Percentiles rank a stretch among this genome's conserved stretches.
Conservation (phyloP, 2,888 invertebrate species). For the Drosophila parthenogenetica region DNA sequence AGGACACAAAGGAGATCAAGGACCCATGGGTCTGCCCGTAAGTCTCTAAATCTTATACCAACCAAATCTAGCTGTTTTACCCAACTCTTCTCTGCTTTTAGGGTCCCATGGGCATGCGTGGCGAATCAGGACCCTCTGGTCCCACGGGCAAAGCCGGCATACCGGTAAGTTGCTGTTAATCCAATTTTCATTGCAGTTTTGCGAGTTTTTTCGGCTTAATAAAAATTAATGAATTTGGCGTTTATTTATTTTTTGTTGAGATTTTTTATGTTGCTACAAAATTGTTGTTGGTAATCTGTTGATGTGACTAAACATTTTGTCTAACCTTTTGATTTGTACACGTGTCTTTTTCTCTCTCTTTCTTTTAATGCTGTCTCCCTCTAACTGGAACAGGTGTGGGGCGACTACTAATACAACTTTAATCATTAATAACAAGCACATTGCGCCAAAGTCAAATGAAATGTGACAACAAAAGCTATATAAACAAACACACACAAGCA, state of each 20-base stretch:
- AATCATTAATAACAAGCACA: slow-evolving; percentile 65
- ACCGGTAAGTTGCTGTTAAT: slow-evolving; percentile 81
- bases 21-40: slow-evolving; percentile 98
- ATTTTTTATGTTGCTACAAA: slow-evolving; percentile 49
- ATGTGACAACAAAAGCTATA: slow-evolving; percentile 43
- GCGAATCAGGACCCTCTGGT: slow-evolving; percentile 84
- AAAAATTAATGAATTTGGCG: slow-evolving; percentile 48
- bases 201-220: slow-evolving; percentile 16
- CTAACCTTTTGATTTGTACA: slow-evolving; percentile 52
- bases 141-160: slow-evolving; percentile 85
- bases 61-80: background rate
- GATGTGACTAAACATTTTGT: slow-evolving; percentile 68
- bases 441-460: slow-evolving; percentile 50
- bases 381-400: slow-evolving; percentile 85
- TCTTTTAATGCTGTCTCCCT: slow-evolving; percentile 48
- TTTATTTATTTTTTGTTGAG: too few relatives aligned
- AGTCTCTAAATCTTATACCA: slow-evolving; percentile 84
- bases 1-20: slow-evolving; percentile 86
- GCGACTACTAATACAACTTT: slow-evolving; percentile 84
- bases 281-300: slow-evolving; percentile 48
- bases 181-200: slow-evolving; percentile 4
- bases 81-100: slow-evolving; percentile 45
- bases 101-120: slow-evolving; percentile 85
- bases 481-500: slow-evolving; percentile 22
- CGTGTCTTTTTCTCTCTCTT: slow-evolving; percentile 44